Evolutionary conservation across 1,140 invertebrate genomes (phyloP).

Genomic region (Latrodectus geometricus): DNA sequence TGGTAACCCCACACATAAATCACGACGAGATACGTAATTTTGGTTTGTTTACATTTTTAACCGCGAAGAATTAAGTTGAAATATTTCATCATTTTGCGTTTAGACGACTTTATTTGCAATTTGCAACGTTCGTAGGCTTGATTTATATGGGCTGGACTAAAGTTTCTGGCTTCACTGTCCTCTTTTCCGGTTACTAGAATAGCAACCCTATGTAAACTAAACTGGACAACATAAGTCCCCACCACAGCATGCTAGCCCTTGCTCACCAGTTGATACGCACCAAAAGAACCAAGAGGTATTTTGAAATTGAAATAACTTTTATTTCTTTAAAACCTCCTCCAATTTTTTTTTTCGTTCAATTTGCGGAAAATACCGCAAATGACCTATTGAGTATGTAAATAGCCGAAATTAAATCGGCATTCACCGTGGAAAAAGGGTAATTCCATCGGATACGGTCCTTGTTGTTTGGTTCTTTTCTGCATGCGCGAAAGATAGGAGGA

Average conservation of each 20-base stretch:
- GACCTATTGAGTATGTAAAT: slow-evolving; percentile 19
- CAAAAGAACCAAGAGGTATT: slow-evolving; percentile 23
- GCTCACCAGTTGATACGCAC: not conserved
- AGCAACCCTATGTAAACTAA: slow-evolving; percentile 59
- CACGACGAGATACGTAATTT: too few species aligned
- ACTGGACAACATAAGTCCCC: slow-evolving; percentile 51
- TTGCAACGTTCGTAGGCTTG: too few species aligned
- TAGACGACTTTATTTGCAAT: too few species aligned
- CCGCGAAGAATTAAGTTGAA: too few species aligned
- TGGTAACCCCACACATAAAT: too few species aligned
- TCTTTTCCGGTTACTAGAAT: not conserved
- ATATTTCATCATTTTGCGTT: too few species aligned
- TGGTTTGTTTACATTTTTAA: too few species aligned
- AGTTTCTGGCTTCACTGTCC: not conserved
- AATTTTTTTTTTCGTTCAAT: not conserved
- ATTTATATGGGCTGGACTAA: too few species aligned
- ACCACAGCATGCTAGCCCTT: slow-evolving; percentile 35
- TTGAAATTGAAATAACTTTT: not conserved
- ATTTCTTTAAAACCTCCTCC: not conserved
- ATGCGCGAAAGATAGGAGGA: slow-evolving; percentile 23
- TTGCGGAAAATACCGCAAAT: not conserved
- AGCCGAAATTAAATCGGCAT: slow-evolving; percentile 25
- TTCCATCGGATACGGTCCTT: slow-evolving; percentile 11
- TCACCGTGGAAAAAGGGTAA: slow-evolving; percentile 17
- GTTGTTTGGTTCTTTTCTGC: slow-evolving; percentile 14